Conservation (phyloP, 2,888 invertebrate species). For the Stegophylla sp. region DNA sequence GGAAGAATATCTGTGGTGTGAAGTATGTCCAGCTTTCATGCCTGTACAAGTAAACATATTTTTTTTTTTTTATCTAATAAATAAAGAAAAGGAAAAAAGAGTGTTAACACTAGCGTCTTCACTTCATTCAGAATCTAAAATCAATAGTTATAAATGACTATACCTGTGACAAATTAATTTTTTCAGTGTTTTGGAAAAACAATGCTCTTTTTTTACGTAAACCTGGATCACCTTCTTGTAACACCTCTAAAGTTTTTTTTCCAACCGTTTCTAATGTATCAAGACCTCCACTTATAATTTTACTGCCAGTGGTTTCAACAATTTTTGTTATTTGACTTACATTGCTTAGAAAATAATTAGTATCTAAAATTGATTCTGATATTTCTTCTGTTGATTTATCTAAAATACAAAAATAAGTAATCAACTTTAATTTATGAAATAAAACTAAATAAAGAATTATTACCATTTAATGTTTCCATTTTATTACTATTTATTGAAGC, state of each 20-base stretch:
- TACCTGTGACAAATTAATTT: constrained; percentile 71
- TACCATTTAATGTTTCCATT: constrained; percentile 46
- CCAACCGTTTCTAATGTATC: constrained; percentile 92
- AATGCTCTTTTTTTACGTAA: constrained; percentile 79
- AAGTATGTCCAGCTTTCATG: too few relatives aligned
- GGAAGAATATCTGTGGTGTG: too few relatives aligned
- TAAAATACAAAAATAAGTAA: background rate
- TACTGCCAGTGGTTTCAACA: constrained; percentile 75
- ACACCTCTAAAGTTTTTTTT: constrained; percentile 91
- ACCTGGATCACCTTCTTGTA: constrained; percentile 91
- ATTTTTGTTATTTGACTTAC: constrained; percentile 66
- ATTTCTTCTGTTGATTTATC: constrained; percentile 13
- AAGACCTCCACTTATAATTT: constrained; percentile 79
- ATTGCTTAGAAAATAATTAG: constrained; percentile 48
- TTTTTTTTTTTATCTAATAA: too few relatives aligned
- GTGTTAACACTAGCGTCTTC: too few relatives aligned
- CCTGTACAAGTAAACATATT: too few relatives aligned
- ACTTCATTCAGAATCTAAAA: too few relatives aligned
- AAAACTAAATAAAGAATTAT: background rate
- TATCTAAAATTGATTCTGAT: constrained; percentile 34
- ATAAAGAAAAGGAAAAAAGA: too few relatives aligned
- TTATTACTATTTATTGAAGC: constrained; percentile 67
- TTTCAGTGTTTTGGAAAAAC: constrained; percentile 70
- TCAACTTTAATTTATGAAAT: background rate
- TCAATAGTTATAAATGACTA: too few relatives aligned